Evolutionary conservation across 2,113 vertebrate species (phyloP).

Genomic region (Bubo bubo): DNA sequence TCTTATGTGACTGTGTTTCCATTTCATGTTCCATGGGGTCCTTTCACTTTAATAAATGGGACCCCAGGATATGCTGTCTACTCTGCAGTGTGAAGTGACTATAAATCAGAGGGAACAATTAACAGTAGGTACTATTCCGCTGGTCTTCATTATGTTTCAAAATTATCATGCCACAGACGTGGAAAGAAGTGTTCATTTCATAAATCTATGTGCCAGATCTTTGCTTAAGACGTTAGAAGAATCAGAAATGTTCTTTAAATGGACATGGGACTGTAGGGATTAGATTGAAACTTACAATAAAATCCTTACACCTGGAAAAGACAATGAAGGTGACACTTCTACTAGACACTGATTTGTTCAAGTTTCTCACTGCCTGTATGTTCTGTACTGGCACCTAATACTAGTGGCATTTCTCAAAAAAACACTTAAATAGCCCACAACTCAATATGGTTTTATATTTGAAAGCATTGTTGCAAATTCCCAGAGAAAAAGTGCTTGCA

Average conservation of each 20-base stretch:
- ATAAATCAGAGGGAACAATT: conserved; percentile 37
- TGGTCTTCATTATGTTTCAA: not conserved
- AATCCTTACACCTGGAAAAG: not conserved
- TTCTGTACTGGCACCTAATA: not conserved
- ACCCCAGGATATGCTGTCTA: not conserved
- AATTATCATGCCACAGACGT: not conserved
- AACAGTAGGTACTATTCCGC: not conserved
- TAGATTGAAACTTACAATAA: not conserved
- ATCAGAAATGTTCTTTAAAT: not conserved
- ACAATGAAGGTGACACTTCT: rapidly evolving
- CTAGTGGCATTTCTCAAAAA: not conserved
- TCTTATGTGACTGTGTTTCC: not conserved
- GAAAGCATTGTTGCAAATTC: not conserved
- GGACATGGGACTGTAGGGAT: not conserved
- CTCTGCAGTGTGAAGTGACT: not conserved
- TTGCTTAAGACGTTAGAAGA: not conserved
- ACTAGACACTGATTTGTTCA: not conserved
- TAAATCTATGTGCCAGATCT: not conserved
- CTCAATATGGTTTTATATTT: not conserved
- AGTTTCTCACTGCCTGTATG: not conserved
- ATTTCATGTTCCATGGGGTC: not conserved
- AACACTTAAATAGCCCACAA: not conserved
- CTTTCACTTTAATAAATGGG: not conserved
- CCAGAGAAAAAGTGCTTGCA: not conserved
- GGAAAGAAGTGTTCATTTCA: not conserved